Conservation (phyloP, 2,797 vertebrate species). For the Taeniopygia guttata region DNA sequence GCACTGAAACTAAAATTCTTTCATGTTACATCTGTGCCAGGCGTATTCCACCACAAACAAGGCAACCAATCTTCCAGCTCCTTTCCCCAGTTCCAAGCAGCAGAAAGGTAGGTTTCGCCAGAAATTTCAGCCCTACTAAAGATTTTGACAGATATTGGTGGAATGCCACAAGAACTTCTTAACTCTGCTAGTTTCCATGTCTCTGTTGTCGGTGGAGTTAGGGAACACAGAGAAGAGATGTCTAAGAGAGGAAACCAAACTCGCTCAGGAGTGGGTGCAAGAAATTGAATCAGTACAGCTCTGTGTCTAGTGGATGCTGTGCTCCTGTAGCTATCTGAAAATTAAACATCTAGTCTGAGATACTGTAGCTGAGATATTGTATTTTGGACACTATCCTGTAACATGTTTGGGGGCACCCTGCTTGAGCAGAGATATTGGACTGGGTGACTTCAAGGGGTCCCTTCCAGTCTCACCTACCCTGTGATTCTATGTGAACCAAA, state of each 20-base stretch:
- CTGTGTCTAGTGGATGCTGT: neutral
- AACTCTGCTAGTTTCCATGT: neutral
- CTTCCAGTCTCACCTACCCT: neutral
- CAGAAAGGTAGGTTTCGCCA: neutral
- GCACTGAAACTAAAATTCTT: neutral
- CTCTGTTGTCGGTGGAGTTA: neutral
- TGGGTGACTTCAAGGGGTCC: neutral
- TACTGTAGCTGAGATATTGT: neutral
- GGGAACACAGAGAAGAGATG: neutral
- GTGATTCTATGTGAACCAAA: neutral
- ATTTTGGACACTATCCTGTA: neutral
- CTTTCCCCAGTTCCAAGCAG: neutral
- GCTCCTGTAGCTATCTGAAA: neutral
- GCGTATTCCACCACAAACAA: neutral
- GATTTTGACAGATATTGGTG: neutral
- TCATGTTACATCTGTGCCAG: neutral
- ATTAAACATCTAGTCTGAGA: neutral
- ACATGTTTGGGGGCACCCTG: rapidly evolving
- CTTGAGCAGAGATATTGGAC: neutral
- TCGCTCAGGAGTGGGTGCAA: neutral
- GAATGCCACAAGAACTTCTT: neutral
- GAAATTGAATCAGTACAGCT: neutral
- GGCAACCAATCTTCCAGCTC: neutral
- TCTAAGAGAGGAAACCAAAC: neutral
- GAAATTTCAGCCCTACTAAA: neutral